phyloP scores from a whole-genome alignment of 2,797 vertebrate genomes.

The Poecilia gillii region DNA sequence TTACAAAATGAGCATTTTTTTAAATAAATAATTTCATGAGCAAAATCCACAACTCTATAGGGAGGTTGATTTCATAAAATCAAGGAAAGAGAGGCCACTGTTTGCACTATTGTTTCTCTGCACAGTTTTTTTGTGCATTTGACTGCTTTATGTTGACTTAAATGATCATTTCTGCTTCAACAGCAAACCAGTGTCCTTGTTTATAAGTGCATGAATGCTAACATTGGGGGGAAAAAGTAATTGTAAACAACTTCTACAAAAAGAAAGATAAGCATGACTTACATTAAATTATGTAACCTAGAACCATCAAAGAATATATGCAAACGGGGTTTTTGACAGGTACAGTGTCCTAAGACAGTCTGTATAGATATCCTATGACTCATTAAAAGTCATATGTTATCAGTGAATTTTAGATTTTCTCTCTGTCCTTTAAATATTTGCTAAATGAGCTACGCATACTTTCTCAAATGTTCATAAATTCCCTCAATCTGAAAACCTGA shows the following conservation, averaged over 20 bases:
- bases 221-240: background rate
- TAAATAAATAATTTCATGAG: slow-evolving; percentile 5
- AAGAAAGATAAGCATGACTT: background rate
- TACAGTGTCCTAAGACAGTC: slow-evolving; percentile 24
- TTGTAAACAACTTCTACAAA: background rate
- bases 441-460: background rate
- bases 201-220: background rate
- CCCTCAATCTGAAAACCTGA: background rate
- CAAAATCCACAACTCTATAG: slow-evolving; percentile 4
- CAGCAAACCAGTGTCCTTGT: background rate
- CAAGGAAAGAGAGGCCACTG: slow-evolving; percentile 62
- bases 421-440: background rate
- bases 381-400: slow-evolving; percentile 28
- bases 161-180: background rate
- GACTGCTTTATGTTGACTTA: background rate
- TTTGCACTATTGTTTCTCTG: slow-evolving; percentile 28
- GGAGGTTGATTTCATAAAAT: slow-evolving; percentile 19
- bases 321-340: slow-evolving; percentile 26
- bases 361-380: slow-evolving; percentile 45
- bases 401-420: slow-evolving; percentile 11
- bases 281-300: background rate
- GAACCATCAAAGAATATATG: background rate
- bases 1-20: slow-evolving; percentile 32
- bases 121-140: background rate
- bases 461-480: background rate